Conservation (phyloP, 2,888 invertebrate species). For the Ommatoiulus sabulosus region DNA sequence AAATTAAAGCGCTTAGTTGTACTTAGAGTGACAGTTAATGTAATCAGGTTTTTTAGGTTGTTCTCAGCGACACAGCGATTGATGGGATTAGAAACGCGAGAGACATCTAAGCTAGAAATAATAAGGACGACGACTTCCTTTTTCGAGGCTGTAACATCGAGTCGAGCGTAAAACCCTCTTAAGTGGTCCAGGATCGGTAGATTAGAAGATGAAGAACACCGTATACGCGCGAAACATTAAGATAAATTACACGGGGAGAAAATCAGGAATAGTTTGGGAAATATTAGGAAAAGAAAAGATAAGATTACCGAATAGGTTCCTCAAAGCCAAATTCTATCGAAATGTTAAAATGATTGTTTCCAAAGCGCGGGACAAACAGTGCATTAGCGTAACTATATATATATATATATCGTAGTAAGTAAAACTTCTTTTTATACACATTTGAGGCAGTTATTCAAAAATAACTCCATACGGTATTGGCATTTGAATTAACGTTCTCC, state of each 20-base stretch:
- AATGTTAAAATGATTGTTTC: too few relatives aligned
- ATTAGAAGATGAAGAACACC: not conserved
- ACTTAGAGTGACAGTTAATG: conserved; percentile 47
- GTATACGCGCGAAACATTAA: too few relatives aligned
- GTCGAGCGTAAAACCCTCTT: not conserved
- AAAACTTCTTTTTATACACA: too few relatives aligned
- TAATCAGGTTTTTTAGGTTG: conserved; percentile 31
- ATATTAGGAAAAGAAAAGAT: too few relatives aligned
- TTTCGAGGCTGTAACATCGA: not conserved
- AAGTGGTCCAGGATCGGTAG: not conserved
- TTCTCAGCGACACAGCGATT: conserved; percentile 26
- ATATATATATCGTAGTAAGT: too few relatives aligned
- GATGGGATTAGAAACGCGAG: conserved; percentile 38
- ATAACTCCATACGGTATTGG: too few relatives aligned
- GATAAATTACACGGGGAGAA: not conserved
- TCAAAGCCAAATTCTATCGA: too few relatives aligned
- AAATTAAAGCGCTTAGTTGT: conserved; percentile 44
- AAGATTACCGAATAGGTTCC: too few relatives aligned
- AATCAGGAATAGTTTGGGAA: not conserved
- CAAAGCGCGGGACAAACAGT: too few relatives aligned
- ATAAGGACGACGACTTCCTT: conserved; percentile 13
- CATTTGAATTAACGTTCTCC: too few relatives aligned
- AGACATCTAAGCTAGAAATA: conserved; percentile 32
- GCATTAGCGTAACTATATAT: too few relatives aligned
- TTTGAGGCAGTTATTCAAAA: too few relatives aligned